These are phyloP conservation scores for Penaeus vannamei DNA, from an alignment of 1,140 invertebrate genomes.

Conservation along the genomic window DNA sequence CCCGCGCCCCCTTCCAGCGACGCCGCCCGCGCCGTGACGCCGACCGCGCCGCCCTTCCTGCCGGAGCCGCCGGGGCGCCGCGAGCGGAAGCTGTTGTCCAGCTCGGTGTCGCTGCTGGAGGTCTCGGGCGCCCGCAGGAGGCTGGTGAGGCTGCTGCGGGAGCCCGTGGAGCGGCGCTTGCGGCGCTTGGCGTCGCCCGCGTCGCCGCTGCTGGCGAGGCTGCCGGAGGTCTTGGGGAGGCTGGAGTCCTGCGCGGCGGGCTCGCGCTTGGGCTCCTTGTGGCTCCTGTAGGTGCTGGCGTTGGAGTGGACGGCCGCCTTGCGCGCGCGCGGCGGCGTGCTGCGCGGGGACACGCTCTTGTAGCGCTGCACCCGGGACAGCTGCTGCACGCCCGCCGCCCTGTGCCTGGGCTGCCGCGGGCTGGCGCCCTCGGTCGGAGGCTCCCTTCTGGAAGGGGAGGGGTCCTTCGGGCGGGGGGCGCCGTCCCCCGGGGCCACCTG, in stretches of 20 bases:
- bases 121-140: slow-evolving; percentile 25
- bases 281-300: slow-evolving; percentile 61
- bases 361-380: slow-evolving; percentile 34
- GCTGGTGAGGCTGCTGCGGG: slow-evolving; percentile 46
- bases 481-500: not conserved
- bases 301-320: slow-evolving; percentile 2
- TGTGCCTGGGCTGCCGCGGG: slow-evolving; percentile 9
- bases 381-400: slow-evolving; percentile 3
- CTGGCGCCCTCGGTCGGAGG: not conserved
- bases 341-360: slow-evolving; percentile 33
- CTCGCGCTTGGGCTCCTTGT: slow-evolving; percentile 46
- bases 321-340: slow-evolving; percentile 18
- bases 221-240: slow-evolving; percentile 5
- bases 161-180: slow-evolving; percentile 48
- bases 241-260: not conserved
- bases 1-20: not conserved
- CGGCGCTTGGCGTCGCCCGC: slow-evolving; percentile 21
- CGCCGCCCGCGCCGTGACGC: not conserved
- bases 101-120: slow-evolving; percentile 46
- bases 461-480: not conserved
- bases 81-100: slow-evolving; percentile 16
- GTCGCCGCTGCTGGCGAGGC: not conserved
- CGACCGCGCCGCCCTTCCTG: slow-evolving; percentile 24
- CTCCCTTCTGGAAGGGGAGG: not conserved
- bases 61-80: slow-evolving; percentile 27